Percentiles rank a stretch among this genome's conserved stretches.
Evolutionary conservation across 2,113 vertebrate genomes (phyloP).

Genomic region (Tricholaema leucomelas): DNA sequence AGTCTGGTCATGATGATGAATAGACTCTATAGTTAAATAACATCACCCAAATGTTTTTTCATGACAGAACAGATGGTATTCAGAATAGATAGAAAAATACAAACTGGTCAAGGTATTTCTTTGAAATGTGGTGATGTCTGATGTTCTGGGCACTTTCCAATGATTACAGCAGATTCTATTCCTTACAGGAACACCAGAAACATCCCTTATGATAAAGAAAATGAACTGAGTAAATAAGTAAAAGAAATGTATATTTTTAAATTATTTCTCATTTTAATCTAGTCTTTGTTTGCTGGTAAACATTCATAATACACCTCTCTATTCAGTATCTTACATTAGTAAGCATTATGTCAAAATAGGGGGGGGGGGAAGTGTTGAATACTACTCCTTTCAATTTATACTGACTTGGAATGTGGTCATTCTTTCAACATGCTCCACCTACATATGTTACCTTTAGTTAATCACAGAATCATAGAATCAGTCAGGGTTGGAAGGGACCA

Average conservation of each 20-base stretch:
- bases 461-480: too few relatives aligned
- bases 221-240: background rate
- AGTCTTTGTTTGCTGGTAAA: background rate
- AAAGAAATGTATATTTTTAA: background rate
- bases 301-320: background rate
- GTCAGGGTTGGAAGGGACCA: too few relatives aligned
- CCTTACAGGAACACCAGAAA: background rate
- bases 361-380: background rate
- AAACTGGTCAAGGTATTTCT: background rate
- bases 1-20: background rate
- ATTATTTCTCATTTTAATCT: background rate
- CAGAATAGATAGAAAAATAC: background rate
- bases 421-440: background rate
- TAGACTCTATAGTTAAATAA: background rate
- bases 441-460: background rate
- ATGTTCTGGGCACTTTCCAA: background rate
- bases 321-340: background rate
- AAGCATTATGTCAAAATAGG: background rate
- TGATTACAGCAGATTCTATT: background rate
- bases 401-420: background rate
- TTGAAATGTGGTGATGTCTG: background rate
- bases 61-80: background rate
- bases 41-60: background rate
- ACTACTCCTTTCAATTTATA: background rate
- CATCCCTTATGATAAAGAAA: background rate